Evolutionary conservation across 2,113 vertebrate species (phyloP).

Genomic region (Saccopteryx bilineata): DNA sequence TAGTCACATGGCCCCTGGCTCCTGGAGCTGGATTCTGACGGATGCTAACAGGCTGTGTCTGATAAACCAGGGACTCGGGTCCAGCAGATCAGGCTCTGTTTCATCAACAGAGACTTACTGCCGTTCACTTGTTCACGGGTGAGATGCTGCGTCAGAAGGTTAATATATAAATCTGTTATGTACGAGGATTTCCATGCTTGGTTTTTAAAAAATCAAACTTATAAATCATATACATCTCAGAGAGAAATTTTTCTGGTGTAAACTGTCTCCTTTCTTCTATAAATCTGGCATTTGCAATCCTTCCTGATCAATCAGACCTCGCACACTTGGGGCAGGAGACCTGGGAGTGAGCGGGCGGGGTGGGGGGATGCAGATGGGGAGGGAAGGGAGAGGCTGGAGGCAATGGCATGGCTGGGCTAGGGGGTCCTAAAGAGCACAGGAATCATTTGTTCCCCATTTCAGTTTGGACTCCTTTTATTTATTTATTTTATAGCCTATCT

Average conservation of each 20-base stretch:
- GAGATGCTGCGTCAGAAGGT: conserved; percentile 26
- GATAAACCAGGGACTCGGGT: conserved; percentile 60
- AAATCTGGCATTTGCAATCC: conserved; percentile 46
- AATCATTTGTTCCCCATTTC: conserved; percentile 56
- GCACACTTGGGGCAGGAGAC: neutral
- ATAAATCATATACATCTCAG: conserved; percentile 77
- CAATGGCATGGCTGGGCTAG: neutral
- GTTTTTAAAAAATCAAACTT: conserved; percentile 49
- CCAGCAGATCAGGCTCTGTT: conserved; percentile 62
- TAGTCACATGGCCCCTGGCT: neutral
- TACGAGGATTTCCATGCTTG: conserved; percentile 54
- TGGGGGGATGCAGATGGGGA: neutral
- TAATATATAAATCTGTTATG: conserved; percentile 57
- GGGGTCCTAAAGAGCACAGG: neutral
- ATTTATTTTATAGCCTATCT: neutral
- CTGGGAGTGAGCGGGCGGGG: rapidly evolving
- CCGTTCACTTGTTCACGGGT: conserved; percentile 54
- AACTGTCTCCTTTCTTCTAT: conserved; percentile 67
- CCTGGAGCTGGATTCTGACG: conserved; percentile 66
- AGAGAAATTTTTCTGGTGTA: conserved; percentile 74
- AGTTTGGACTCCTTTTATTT: neutral
- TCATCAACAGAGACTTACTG: conserved; percentile 74
- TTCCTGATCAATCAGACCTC: conserved; percentile 36
- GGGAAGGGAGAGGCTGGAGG: neutral
- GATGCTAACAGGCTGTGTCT: conserved; percentile 60